Evolutionary conservation across 2,113 vertebrate species (phyloP).

Genomic region (Sterrhoptilus dennistouni): DNA sequence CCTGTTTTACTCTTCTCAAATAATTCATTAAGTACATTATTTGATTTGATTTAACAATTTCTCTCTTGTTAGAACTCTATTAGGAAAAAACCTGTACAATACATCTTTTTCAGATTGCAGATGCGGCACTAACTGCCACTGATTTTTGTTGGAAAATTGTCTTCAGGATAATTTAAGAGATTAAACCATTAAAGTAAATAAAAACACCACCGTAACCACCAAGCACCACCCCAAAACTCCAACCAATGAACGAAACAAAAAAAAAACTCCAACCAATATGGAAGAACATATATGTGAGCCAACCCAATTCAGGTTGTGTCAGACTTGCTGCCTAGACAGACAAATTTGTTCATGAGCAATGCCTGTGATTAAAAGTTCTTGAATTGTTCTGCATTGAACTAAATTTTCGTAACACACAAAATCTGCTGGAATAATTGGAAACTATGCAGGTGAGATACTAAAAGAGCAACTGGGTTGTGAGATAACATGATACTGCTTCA

Average conservation of each 20-base stretch:
- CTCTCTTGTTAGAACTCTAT: neutral
- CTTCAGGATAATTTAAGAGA: neutral
- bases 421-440: neutral
- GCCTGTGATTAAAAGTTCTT: neutral
- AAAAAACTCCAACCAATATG: too few species aligned
- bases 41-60: neutral
- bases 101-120: neutral
- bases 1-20: neutral
- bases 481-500: neutral
- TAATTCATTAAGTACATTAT: neutral
- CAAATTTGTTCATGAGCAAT: neutral
- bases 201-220: neutral
- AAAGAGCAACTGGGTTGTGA: neutral
- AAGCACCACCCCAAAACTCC: neutral
- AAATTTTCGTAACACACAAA: neutral
- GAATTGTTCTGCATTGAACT: neutral
- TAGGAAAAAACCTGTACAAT: neutral
- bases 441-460: neutral
- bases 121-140: neutral
- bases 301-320: fast-evolving
- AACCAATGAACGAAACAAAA: neutral
- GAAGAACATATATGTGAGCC: neutral
- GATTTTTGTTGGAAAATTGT: neutral
- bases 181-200: neutral
- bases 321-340: neutral